Evolutionary conservation across 2,888 invertebrate species (phyloP), one percentile per base, ranked within the genome.

Genomic region (Phrixothrix hirtus): DNA sequence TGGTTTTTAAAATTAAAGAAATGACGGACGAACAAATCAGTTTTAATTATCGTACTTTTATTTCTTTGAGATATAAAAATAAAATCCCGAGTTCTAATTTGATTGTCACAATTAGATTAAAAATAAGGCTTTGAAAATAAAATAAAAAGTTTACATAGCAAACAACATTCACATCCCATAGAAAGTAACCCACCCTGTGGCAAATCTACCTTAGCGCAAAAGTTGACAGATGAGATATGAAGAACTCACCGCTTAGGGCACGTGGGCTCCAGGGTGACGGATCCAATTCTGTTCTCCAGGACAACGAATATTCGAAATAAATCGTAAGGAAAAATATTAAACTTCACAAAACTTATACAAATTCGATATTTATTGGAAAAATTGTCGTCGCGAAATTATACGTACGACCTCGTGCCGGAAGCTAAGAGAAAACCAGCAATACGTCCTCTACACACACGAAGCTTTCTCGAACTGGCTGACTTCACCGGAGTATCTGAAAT

Each of bases 211-310:
- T 46, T 34, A 13, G 37, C 35, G 41, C 31, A 30, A 26, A 39
- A 58, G 58, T 51, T 46, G 57, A 47, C 36, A 51, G 44, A 58
- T 52, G 48, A 52, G 35, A 53, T 36, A 31, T 32, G 32, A 47
- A 37, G 13, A 54, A 60, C 69, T 67, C 58, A 73, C 74, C 75
- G 64, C 66, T 74, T 75, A 58, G 71, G 72, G 69, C 72, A 73
- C 68, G 73, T 66, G 61, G 74, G 65, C 71, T 75, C 75, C 74
- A 75, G 74, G 64, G 69, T 70, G 70, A 67, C 64, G 51, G 68
- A 59, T 54, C 66, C 68, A 61, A 36, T 10, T 35, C 70, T 64
- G 62, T 68, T 68, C 63, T 71, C 71, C 72, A 69, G 67, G 62
- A 66, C 65, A 66, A 67, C 61, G 51, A 60, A 62, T 1, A 37